phyloP scores from a whole-genome alignment of 2,888 invertebrate genomes.

The Agrotis puta region DNA sequence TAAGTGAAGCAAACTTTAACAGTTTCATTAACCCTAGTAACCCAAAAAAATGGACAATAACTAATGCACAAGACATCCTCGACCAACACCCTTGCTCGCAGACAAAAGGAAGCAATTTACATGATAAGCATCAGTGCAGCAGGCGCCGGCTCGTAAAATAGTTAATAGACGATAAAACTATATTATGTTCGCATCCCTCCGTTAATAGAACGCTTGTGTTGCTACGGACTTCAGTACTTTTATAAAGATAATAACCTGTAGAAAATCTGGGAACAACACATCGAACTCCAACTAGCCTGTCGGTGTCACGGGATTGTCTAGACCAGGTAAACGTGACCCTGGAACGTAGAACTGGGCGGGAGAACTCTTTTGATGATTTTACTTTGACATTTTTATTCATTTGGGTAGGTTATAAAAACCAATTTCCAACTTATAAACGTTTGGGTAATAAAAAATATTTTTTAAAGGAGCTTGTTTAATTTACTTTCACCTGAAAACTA shows the following conservation, averaged over 20 bases:
- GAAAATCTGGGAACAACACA: neutral
- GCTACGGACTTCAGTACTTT: neutral
- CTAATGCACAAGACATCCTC: neutral
- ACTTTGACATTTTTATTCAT: too few relatives aligned
- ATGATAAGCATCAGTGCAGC: constrained; percentile 42
- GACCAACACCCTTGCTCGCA: neutral
- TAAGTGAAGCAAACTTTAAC: neutral
- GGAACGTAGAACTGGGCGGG: too few relatives aligned
- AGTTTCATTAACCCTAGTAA: neutral
- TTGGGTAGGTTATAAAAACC: too few relatives aligned
- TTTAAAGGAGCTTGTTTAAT: neutral
- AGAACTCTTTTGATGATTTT: too few relatives aligned
- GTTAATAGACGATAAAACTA: constrained; percentile 45
- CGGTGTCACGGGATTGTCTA: too few relatives aligned
- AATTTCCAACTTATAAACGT: too few relatives aligned
- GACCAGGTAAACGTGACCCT: too few relatives aligned
- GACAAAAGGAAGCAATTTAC: constrained; percentile 28
- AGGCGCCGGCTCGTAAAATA: constrained; percentile 35
- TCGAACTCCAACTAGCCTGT: neutral
- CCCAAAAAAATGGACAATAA: neutral
- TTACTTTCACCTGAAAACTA: neutral
- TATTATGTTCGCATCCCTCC: neutral
- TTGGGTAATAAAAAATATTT: too few relatives aligned
- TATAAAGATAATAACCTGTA: neutral
- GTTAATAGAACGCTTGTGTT: neutral